A percentile compares a stretch with the other conserved stretches of the same genome.
These are phyloP conservation scores for Greenwoodochromis staneri DNA, from an alignment of 2,113 vertebrate species.

Conservation along the genomic window DNA sequence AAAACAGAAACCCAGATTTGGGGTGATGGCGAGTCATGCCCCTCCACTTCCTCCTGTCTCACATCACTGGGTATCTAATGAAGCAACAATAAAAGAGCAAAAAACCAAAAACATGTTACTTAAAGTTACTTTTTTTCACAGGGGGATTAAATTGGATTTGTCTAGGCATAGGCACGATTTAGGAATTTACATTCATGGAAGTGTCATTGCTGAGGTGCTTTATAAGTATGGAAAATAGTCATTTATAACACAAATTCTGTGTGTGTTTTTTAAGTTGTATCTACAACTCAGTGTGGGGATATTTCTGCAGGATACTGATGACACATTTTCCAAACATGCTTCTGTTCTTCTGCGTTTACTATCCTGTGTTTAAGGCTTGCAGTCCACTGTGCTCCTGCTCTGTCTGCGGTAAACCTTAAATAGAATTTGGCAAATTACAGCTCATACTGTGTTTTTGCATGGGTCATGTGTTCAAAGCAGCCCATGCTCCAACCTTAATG, in stretches of 20 bases:
- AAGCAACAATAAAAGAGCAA: not conserved
- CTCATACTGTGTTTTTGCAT: not conserved
- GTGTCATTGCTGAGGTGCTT: not conserved
- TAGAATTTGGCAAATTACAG: not conserved
- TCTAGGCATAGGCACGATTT: not conserved
- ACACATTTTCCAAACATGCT: not conserved
- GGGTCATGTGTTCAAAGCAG: not conserved
- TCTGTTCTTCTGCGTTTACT: not conserved
- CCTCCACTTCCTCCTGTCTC: not conserved
- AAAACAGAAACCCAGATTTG: not conserved
- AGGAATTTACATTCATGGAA: not conserved
- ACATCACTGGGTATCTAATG: not conserved
- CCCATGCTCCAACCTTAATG: constrained; percentile 10
- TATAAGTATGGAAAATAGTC: no score
- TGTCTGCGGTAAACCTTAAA: not conserved
- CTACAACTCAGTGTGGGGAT: not conserved
- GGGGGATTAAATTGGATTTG: not conserved
- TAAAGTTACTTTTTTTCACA: not conserved
- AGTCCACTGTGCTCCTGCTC: not conserved
- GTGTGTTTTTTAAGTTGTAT: not conserved
- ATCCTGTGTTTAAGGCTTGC: not conserved
- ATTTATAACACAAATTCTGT: not conserved
- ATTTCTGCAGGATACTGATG: not conserved
- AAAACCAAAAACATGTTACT: not conserved
- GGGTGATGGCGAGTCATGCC: not conserved